A percentile compares a stretch with the other conserved stretches of the same genome.
Evolutionary conservation across 1,140 invertebrate species (phyloP).

Genomic region (Orius laevigatus): DNA sequence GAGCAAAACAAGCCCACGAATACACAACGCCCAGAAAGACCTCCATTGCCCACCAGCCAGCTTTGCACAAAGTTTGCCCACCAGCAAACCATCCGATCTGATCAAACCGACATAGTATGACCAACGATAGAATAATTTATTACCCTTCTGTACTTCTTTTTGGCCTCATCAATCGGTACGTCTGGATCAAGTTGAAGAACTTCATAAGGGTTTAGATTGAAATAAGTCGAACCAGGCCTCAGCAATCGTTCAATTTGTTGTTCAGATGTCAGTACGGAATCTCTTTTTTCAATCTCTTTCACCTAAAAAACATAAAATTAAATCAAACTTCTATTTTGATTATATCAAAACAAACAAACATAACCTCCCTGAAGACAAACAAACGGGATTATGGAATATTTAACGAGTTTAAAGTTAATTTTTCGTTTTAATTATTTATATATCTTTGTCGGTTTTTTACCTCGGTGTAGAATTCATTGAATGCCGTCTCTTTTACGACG

Average conservation of each 20-base stretch:
- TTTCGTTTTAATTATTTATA: background rate
- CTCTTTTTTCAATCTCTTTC: conserved; percentile 86
- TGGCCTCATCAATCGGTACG: conserved; percentile 73
- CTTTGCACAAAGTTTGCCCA: too few relatives aligned
- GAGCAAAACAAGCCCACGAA: too few relatives aligned
- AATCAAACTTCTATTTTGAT: background rate
- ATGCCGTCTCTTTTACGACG: conserved; percentile 21
- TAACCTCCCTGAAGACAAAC: background rate
- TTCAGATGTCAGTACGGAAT: conserved; percentile 77
- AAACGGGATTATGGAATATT: too few relatives aligned
- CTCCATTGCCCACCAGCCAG: too few relatives aligned
- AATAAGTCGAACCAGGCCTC: conserved; percentile 85
- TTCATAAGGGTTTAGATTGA: conserved; percentile 92
- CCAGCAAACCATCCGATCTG: too few relatives aligned
- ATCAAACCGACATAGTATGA: too few relatives aligned
- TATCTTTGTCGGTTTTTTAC: conserved; percentile 10
- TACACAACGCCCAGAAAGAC: too few relatives aligned
- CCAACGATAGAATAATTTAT: too few relatives aligned
- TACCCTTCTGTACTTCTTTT: conserved; percentile 87
- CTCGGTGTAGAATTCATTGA: conserved; percentile 22
- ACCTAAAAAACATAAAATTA: conserved; percentile 39
- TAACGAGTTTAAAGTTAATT: conserved; percentile 7
- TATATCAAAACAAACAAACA: background rate
- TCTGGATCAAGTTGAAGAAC: conserved; percentile 90
- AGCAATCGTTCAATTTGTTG: conserved; percentile 89